These are phyloP conservation scores for Cardinalis cardinalis DNA, from an alignment of 2,113 vertebrate genomes.

Conservation along the genomic window DNA sequence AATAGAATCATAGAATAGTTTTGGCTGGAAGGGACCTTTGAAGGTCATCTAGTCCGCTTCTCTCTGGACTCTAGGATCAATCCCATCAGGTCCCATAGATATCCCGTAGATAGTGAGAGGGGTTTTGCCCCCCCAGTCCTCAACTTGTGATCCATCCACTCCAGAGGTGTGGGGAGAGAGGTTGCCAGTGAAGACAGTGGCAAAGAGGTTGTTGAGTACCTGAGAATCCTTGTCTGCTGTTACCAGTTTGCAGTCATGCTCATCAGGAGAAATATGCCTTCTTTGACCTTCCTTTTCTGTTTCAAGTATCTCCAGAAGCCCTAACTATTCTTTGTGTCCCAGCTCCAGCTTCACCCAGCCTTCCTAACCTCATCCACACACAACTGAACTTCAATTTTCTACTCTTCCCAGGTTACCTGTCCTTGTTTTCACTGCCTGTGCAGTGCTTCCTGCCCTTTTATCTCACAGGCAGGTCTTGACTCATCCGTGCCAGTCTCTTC, in stretches of 20 bases:
- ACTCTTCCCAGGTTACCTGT: neutral
- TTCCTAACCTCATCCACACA: neutral
- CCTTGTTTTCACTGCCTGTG: neutral
- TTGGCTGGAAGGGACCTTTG: neutral
- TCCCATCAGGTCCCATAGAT: neutral
- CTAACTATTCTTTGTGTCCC: neutral
- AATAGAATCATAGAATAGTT: neutral
- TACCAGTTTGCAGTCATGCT: rapidly evolving
- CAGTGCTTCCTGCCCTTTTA: neutral
- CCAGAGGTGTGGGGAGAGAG: neutral
- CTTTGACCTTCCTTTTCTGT: neutral
- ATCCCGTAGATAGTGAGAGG: neutral
- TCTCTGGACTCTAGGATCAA: neutral
- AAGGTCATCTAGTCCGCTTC: neutral
- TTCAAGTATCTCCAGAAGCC: neutral
- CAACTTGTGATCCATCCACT: neutral
- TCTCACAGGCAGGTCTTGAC: neutral
- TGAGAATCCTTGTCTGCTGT: neutral
- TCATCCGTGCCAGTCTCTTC: neutral
- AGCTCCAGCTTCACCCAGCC: neutral
- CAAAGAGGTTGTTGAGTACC: neutral
- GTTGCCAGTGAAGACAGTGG: neutral
- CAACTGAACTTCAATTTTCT: neutral
- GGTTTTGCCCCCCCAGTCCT: neutral
- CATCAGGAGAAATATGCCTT: neutral